Percentiles rank a stretch among this genome's conserved stretches.
These are phyloP conservation scores for Microctonus hyperodae DNA, from an alignment of 2,888 invertebrate genomes.

Conservation along the genomic window DNA sequence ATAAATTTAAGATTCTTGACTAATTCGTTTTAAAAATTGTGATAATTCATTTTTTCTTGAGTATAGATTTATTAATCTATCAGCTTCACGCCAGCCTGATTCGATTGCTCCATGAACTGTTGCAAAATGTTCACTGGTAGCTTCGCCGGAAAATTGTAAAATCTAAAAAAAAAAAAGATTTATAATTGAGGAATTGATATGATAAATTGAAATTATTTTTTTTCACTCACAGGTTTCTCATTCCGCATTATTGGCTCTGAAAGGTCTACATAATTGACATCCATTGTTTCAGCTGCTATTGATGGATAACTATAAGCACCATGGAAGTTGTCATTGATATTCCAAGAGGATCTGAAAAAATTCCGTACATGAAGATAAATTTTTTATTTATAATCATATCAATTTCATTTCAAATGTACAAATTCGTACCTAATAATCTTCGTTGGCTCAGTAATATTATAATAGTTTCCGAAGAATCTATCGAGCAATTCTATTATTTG, in stretches of 20 bases:
- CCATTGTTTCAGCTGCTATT: slow-evolving; percentile 63
- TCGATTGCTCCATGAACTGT: slow-evolving; percentile 77
- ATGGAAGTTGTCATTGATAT: slow-evolving; percentile 71
- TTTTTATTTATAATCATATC: too few relatives aligned
- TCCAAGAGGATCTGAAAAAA: slow-evolving; percentile 72
- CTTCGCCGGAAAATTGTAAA: slow-evolving; percentile 73
- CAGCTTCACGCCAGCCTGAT: slow-evolving; percentile 75
- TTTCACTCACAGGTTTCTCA: slow-evolving; percentile 55
- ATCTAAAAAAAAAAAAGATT: slow-evolving; percentile 57
- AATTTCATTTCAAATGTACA: too few relatives aligned
- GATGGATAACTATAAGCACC: slow-evolving; percentile 76
- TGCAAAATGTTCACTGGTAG: slow-evolving; percentile 68
- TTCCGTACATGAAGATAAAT: background rate
- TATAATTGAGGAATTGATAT: background rate
- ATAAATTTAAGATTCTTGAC: background rate
- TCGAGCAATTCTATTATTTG: slow-evolving; percentile 64
- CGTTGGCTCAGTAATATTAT: slow-evolving; percentile 65
- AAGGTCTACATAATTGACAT: slow-evolving; percentile 64
- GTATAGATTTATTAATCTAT: slow-evolving; percentile 62
- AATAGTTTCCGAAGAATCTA: slow-evolving; percentile 65
- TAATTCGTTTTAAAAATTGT: background rate
- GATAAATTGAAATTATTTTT: background rate
- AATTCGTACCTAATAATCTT: slow-evolving; percentile 66
- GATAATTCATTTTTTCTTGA: background rate
- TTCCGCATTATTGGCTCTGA: slow-evolving; percentile 64